Evolutionary conservation across 2,797 vertebrate species (phyloP), one percentile per base, ranked within the genome.

Genomic region (Cossypha heuglini): DNA sequence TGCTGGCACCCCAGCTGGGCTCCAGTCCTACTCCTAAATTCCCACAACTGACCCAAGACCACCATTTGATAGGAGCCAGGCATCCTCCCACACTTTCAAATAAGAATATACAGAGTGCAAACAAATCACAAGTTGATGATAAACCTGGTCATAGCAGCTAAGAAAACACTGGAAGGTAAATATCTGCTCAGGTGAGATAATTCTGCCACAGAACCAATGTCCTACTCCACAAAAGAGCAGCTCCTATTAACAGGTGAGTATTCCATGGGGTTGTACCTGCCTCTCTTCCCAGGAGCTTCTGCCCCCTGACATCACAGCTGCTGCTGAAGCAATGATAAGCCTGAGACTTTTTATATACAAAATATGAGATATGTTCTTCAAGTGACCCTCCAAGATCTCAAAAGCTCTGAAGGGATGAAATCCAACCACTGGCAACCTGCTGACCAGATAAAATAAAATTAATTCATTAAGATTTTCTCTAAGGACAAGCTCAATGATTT

Each of bases 311-410:
- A 2, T 78, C 79, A 71, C 51, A 49, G 28, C 94, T 97, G 33
- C 95, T 93, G 93, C 97, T 91, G 94, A 91, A 20, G 96, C 91
- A 67, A 98, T 2, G 18, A 97, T 72, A 57, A 97, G 43, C 48
- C 81, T 58, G 92, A 97, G 97, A 64, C 19, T 74, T 40, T 97
- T 88, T 38, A 94, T 75, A 11, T 54, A 96, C 61, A 93, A 57
- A 64, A 97, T 40, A 45, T 84, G 96, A 58, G 78, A 59, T 21
- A 93, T 8, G 24, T 88, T 96, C 49, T 96, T 97, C 95, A 96
- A 9, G 82, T 92, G 96, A 59, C 97, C 94, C 81, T 94, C 97
- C 97, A 96, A 51, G 96, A 88, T 67, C 77, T 93, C 67, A 97
- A 94, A 22, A 97, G 93, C 38, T 64, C 73, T 31, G 97, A 97